Percentiles rank a stretch among this genome's conserved stretches.
Conservation (phyloP, 2,113 vertebrate species). For the Laterallus jamaicensis region DNA sequence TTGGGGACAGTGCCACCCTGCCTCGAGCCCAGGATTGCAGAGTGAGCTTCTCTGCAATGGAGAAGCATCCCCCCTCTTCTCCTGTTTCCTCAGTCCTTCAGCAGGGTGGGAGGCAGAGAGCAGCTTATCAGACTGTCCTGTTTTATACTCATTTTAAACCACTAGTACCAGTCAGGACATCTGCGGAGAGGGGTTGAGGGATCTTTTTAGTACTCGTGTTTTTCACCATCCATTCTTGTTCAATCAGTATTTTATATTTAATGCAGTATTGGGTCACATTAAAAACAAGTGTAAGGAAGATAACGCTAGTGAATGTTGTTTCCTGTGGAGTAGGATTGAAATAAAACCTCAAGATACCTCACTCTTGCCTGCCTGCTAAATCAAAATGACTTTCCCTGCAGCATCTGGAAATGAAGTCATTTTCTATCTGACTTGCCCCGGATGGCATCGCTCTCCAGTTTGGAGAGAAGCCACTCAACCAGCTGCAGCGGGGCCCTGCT, state of each 20-base stretch:
- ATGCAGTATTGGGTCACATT: conserved; percentile 36
- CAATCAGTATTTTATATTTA: conserved; percentile 71
- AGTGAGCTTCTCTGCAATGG: neutral
- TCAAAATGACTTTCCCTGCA: neutral
- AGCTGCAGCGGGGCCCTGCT: neutral
- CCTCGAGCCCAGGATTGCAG: neutral
- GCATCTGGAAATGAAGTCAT: neutral
- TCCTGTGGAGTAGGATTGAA: conserved; percentile 56
- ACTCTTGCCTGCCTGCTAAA: neutral
- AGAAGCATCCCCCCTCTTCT: neutral
- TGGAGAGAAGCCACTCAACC: neutral
- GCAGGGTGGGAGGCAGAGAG: neutral
- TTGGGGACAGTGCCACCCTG: fast-evolving
- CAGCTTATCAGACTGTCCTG: neutral
- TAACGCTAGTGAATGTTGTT: conserved; percentile 18
- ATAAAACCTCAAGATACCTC: conserved; percentile 70
- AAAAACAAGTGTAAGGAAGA: conserved; percentile 29
- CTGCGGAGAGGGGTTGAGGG: neutral
- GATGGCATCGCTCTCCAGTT: neutral
- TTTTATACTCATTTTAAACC: conserved; percentile 53
- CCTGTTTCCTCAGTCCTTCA: neutral
- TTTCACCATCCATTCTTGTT: conserved; percentile 37
- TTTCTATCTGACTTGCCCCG: neutral
- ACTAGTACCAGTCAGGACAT: neutral
- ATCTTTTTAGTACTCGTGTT: conserved; percentile 40